Evolutionary conservation across 2,797 vertebrate species (phyloP).

Genomic region (Sardinella longiceps): DNA sequence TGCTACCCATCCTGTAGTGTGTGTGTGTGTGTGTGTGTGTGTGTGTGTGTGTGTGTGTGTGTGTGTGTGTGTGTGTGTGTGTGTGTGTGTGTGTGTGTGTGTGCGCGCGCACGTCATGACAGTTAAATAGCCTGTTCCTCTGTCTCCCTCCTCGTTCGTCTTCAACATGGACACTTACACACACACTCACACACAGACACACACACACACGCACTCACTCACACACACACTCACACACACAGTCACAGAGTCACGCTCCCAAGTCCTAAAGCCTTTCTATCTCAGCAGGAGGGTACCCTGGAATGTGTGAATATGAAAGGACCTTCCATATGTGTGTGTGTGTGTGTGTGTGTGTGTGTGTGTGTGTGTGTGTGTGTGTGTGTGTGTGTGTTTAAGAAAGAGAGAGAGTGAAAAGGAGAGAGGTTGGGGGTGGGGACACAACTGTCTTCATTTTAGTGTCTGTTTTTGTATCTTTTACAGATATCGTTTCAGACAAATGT

Average conservation of each 20-base stretch:
- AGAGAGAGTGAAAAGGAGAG: too few relatives aligned
- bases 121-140: slow-evolving; percentile 46
- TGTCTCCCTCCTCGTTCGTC: slow-evolving; percentile 46
- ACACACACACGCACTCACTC: neutral
- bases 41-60: slow-evolving; percentile 41
- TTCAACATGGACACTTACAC: neutral
- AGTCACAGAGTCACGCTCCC: neutral
- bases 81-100: slow-evolving; percentile 29
- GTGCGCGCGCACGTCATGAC: slow-evolving; percentile 29
- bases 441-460: too few relatives aligned
- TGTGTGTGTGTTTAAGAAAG: slow-evolving; percentile 13
- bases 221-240: slow-evolving; percentile 11
- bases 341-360: slow-evolving; percentile 24
- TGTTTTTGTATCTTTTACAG: too few relatives aligned
- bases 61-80: slow-evolving; percentile 31
- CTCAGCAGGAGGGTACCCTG: neutral
- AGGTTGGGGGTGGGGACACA: too few relatives aligned
- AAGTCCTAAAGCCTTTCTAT: neutral
- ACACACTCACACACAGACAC: neutral
- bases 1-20: slow-evolving; percentile 60
- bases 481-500: too few relatives aligned
- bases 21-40: slow-evolving; percentile 45
- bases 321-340: neutral
- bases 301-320: slow-evolving; percentile 5
- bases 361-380: slow-evolving; percentile 10